phyloP scores from a whole-genome alignment of 2,113 vertebrate species.

The Bostrychus sinensis region DNA sequence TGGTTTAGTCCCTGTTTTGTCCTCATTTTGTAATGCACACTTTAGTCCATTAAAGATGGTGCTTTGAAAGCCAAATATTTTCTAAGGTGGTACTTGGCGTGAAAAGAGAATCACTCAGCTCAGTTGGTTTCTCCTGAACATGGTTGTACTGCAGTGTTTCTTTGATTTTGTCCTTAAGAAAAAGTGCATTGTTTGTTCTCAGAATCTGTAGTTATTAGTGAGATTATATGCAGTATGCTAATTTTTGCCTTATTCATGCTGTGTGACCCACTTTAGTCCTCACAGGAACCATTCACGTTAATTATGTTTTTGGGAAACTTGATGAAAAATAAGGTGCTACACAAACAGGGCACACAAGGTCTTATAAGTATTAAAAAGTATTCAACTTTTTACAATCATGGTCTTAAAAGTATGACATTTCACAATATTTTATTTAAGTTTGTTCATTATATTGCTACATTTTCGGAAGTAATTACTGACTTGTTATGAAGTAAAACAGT shows the following conservation, averaged over 20 bases:
- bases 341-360: slow-evolving; percentile 11
- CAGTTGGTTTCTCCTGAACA: no score
- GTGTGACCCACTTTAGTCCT: slow-evolving; percentile 46
- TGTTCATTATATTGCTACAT: no score
- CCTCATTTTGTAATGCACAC: no score
- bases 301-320: slow-evolving; percentile 29
- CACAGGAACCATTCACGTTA: slow-evolving; percentile 27
- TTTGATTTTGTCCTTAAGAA: neutral
- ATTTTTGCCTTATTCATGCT: slow-evolving; percentile 13
- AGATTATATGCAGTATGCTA: neutral
- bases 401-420: no score
- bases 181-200: neutral
- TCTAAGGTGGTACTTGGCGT: no score
- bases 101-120: no score
- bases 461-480: no score
- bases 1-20: no score
- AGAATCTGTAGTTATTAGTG: neutral
- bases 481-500: no score
- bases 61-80: no score
- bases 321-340: slow-evolving; percentile 21
- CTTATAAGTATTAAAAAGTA: neutral
- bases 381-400: neutral
- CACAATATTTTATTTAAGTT: no score
- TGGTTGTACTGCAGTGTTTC: neutral
- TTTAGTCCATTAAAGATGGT: no score